Conservation (phyloP, 2,888 invertebrate genomes). For the Imbricaverruca yamaguchii region DNA sequence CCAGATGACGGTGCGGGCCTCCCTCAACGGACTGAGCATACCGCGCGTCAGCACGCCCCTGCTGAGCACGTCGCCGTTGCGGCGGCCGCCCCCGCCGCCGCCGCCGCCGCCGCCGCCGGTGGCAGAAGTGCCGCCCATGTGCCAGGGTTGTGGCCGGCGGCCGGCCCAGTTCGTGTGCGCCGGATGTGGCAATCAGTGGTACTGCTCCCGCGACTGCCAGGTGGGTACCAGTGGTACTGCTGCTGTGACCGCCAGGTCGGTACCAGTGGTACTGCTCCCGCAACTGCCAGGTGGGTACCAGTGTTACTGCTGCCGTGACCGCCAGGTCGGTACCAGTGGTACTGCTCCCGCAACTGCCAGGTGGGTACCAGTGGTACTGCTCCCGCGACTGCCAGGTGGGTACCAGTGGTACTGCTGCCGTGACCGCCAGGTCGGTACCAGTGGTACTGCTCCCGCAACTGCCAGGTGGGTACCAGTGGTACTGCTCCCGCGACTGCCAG, state of each 20-base stretch:
- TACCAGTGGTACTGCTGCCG: too few species aligned
- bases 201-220: slow-evolving; percentile 88
- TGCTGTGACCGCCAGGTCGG: too few species aligned
- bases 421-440: too few species aligned
- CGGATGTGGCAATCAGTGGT: slow-evolving; percentile 87
- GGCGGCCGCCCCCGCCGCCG: neutral
- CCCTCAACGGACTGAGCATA: too few species aligned
- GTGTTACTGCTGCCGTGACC: neutral
- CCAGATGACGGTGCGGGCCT: too few species aligned
- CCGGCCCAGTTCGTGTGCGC: slow-evolving; percentile 82
- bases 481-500: slow-evolving; percentile 76
- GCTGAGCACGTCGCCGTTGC: neutral
- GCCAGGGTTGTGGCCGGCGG: slow-evolving; percentile 75
- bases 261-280: slow-evolving; percentile 53
- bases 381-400: too few species aligned
- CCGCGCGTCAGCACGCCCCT: too few species aligned
- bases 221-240: slow-evolving; percentile 44
- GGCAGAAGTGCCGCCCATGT: slow-evolving; percentile 50
- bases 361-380: too few species aligned
- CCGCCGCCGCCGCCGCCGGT: neutral
- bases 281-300: slow-evolving; percentile 67
- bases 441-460: too few species aligned
- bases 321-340: too few species aligned
- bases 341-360: too few species aligned
- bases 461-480: slow-evolving; percentile 76